Evolutionary conservation across 2,113 vertebrate genomes (phyloP).

Genomic region (Anoura caudifer): DNA sequence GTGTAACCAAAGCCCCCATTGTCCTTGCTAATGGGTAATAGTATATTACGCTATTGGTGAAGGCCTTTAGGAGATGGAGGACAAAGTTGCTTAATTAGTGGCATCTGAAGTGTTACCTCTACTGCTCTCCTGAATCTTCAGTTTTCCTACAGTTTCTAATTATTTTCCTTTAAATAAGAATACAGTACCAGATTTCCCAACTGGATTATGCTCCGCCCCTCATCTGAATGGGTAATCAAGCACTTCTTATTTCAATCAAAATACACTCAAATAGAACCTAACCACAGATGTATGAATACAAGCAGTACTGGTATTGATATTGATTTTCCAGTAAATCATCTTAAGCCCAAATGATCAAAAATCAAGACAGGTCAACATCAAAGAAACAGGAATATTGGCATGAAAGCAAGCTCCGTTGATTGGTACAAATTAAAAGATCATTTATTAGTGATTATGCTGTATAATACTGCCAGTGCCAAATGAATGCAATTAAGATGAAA

Average conservation of each 20-base stretch:
- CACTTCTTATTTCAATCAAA: slow-evolving; percentile 85
- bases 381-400: slow-evolving; percentile 88
- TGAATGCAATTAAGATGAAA: slow-evolving; percentile 90
- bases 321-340: slow-evolving; percentile 89
- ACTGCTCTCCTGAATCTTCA: slow-evolving; percentile 78
- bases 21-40: slow-evolving; percentile 84
- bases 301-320: slow-evolving; percentile 87
- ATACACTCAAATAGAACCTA: slow-evolving; percentile 82
- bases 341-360: slow-evolving; percentile 88
- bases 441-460: slow-evolving; percentile 88
- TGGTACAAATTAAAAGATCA: slow-evolving; percentile 89
- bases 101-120: slow-evolving; percentile 84
- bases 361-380: slow-evolving; percentile 88
- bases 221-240: slow-evolving; percentile 86
- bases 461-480: slow-evolving; percentile 87
- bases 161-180: slow-evolving; percentile 83
- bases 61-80: slow-evolving; percentile 83
- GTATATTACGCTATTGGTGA: slow-evolving; percentile 81
- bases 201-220: slow-evolving; percentile 78
- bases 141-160: slow-evolving; percentile 84
- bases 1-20: slow-evolving; percentile 82
- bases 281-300: slow-evolving; percentile 82
- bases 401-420: slow-evolving; percentile 85
- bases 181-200: slow-evolving; percentile 81
- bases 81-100: slow-evolving; percentile 87